Percentiles rank a stretch among this genome's conserved stretches.
Evolutionary conservation across 1,140 invertebrate genomes (phyloP).

Genomic region (Thaumetopoea pityocampa): DNA sequence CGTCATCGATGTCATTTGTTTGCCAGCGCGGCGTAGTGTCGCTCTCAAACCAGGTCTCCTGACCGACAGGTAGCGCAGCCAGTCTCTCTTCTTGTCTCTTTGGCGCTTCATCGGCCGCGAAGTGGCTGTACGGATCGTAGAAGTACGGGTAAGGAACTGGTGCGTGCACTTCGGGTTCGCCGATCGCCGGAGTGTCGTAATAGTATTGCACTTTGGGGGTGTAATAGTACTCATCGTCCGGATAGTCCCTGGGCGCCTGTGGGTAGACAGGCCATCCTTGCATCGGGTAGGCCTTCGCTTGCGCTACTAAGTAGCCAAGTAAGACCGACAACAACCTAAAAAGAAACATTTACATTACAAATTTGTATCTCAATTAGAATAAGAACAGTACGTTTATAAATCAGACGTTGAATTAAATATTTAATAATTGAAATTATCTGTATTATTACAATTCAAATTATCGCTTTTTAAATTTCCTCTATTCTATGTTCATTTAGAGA

Average conservation of each 20-base stretch:
- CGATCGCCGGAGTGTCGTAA: constrained; percentile 51
- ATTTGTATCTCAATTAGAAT: no score
- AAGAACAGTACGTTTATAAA: no score
- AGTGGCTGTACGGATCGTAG: constrained; percentile 75
- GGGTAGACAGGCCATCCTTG: constrained; percentile 70
- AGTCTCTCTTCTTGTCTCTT: constrained; percentile 72
- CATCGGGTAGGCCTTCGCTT: constrained; percentile 57
- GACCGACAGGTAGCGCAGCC: constrained; percentile 77
- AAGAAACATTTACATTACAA: constrained; percentile 21
- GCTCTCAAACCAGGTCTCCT: constrained; percentile 79
- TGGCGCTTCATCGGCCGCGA: constrained; percentile 73
- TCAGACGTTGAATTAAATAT: no score
- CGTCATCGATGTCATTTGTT: constrained; percentile 72
- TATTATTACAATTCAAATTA: no score
- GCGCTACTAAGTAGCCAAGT: constrained; percentile 54
- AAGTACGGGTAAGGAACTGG: constrained; percentile 74
- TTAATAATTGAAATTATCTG: no score
- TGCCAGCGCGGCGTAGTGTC: constrained; percentile 62
- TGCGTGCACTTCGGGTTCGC: constrained; percentile 52
- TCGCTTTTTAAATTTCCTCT: no score
- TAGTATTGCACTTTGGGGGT: constrained; percentile 60
- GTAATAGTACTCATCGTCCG: constrained; percentile 63
- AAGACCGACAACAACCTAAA: constrained; percentile 56
- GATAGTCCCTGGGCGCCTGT: constrained; percentile 60
- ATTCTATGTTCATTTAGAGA: not conserved